phyloP scores from a whole-genome alignment of 2,797 vertebrate genomes.

The Cuculus canorus region DNA sequence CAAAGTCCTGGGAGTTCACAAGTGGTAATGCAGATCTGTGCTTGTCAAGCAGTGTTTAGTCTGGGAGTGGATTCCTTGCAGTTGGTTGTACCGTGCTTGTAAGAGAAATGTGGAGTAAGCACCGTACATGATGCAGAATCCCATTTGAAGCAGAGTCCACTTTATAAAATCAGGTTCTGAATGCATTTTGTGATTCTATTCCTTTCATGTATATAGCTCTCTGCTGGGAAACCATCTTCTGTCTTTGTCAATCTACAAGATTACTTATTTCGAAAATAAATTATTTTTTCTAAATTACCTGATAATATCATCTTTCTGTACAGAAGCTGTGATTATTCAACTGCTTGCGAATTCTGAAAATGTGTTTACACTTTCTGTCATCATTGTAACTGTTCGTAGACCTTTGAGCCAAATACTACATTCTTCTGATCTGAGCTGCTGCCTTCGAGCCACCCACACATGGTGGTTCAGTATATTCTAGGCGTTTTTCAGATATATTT shows the following conservation, averaged over 20 bases:
- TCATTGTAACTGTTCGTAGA: background rate
- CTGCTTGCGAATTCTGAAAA: conserved; percentile 4
- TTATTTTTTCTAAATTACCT: conserved; percentile 18
- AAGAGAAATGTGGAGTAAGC: background rate
- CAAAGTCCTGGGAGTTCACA: accelerated
- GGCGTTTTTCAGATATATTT: background rate
- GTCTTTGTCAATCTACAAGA: background rate
- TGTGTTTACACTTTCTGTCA: background rate
- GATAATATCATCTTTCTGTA: background rate
- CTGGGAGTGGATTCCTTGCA: background rate
- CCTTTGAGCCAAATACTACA: background rate
- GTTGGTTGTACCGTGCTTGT: background rate
- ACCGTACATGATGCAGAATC: background rate
- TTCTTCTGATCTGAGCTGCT: background rate
- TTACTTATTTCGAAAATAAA: conserved; percentile 22
- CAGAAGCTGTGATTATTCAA: conserved; percentile 45
- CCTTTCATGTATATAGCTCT: background rate
- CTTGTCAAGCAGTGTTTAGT: background rate
- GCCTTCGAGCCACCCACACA: background rate
- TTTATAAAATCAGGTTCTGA: background rate
- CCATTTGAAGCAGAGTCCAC: background rate
- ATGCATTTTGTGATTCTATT: background rate
- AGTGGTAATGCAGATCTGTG: background rate
- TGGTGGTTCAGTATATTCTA: background rate
- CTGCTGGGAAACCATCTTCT: background rate